Percentiles rank a stretch among this genome's conserved stretches.
These are phyloP conservation scores for Scleropages formosus DNA, from an alignment of 2,797 vertebrate species.

Conservation along the genomic window DNA sequence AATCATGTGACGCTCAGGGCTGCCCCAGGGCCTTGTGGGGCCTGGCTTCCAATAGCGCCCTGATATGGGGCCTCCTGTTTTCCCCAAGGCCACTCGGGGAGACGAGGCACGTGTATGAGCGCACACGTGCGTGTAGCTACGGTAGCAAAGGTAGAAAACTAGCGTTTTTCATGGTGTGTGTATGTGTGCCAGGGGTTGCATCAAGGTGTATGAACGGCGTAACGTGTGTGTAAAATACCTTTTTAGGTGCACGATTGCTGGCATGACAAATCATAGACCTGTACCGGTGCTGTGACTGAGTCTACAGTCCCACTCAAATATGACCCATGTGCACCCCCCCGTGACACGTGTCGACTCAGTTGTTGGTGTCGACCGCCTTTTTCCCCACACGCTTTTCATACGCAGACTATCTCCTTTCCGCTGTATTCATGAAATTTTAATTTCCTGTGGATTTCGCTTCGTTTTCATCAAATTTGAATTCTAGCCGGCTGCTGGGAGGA, in stretches of 20 bases:
- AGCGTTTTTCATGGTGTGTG: conserved; percentile 21
- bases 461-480: conserved; percentile 10
- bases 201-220: background rate
- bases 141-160: background rate
- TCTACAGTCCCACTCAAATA: background rate
- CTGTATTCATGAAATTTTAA: conserved; percentile 21
- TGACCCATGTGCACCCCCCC: background rate
- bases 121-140: background rate
- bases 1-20: conserved; percentile 36
- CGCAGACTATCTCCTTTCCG: background rate
- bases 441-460: background rate
- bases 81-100: conserved; percentile 28
- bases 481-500: background rate
- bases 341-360: too few species aligned
- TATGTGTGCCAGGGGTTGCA: background rate
- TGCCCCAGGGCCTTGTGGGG: conserved; percentile 37
- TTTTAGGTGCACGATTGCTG: too few species aligned
- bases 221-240: background rate
- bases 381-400: background rate
- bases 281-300: background rate
- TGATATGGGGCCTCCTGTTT: conserved; percentile 26
- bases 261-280: too few species aligned
- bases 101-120: background rate
- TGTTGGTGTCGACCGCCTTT: background rate
- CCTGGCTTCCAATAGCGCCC: conserved; percentile 33